A percentile compares a stretch with the other conserved stretches of the same genome.
Conservation (phyloP, 2,797 vertebrate species). For the Heteromormyrus szaboi region DNA sequence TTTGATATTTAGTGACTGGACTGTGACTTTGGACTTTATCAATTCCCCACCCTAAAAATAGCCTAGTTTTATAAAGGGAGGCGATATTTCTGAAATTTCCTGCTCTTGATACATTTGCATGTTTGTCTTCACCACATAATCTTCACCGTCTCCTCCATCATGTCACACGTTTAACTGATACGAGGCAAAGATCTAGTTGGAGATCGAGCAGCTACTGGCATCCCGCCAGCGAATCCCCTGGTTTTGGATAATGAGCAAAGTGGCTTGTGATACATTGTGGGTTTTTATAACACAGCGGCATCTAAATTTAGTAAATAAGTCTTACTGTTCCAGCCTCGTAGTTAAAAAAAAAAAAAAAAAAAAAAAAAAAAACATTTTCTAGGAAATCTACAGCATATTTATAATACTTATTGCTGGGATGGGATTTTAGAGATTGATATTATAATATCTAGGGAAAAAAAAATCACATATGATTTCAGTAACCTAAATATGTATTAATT, state of each 20-base stretch:
- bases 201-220: not conserved
- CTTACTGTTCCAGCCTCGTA: not conserved
- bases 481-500: not conserved
- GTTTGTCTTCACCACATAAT: not conserved
- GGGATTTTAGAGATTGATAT: not conserved
- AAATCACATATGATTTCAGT: not conserved
- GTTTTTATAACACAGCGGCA: not conserved
- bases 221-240: not conserved
- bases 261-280: not conserved
- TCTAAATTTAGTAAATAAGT: not conserved
- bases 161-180: not conserved
- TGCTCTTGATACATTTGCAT: not conserved
- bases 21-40: not conserved
- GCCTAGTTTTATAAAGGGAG: not conserved
- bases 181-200: not conserved
- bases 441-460: not conserved
- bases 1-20: not conserved
- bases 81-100: not conserved
- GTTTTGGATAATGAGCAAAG: not conserved
- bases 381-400: not conserved
- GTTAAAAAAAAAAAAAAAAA: not conserved
- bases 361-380: not conserved
- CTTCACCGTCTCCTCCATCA: not conserved
- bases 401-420: not conserved
- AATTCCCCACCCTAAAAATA: not conserved